A percentile compares a stretch with the other conserved stretches of the same genome.
These are phyloP conservation scores for Solenopsis invicta DNA, from an alignment of 1,140 invertebrate genomes.

Conservation along the genomic window DNA sequence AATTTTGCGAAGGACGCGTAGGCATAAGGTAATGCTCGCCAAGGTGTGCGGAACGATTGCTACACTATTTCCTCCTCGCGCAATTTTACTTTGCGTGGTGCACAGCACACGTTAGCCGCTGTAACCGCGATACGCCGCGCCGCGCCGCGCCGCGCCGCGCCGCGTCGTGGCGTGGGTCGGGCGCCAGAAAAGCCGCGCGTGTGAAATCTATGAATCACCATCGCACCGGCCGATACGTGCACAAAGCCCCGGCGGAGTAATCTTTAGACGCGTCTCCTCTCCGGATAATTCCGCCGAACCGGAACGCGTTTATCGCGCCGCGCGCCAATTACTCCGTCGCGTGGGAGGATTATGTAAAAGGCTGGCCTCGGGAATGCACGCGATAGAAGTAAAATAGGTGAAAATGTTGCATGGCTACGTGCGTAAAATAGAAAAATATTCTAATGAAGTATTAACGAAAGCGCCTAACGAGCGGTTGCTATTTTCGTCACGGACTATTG, in stretches of 20 bases:
- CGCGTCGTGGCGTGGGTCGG: conserved; percentile 66
- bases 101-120: conserved; percentile 32
- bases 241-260: conserved; percentile 49
- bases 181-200: conserved; percentile 65
- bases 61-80: conserved; percentile 72
- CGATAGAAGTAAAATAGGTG: conserved; percentile 68
- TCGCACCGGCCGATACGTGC: conserved; percentile 61
- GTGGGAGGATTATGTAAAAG: conserved; percentile 74
- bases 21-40: conserved; percentile 62
- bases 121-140: too few relatives aligned
- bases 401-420: conserved; percentile 52
- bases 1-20: conserved; percentile 62
- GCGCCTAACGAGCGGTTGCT: conserved; percentile 36
- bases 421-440: conserved; percentile 47
- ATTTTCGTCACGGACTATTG: conserved; percentile 58
- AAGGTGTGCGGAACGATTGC: conserved; percentile 72
- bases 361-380: conserved; percentile 66
- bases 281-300: conserved; percentile 52
- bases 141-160: too few relatives aligned
- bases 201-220: conserved; percentile 76
- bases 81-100: conserved; percentile 74
- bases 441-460: conserved; percentile 64
- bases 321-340: conserved; percentile 64
- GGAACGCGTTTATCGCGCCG: conserved; percentile 66
- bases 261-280: conserved; percentile 58